Evolutionary conservation across 92 coral and sea anemone genomes (phyloP), one percentile per base, ranked within the genome.

Genomic region (Pocillopora grandis): DNA sequence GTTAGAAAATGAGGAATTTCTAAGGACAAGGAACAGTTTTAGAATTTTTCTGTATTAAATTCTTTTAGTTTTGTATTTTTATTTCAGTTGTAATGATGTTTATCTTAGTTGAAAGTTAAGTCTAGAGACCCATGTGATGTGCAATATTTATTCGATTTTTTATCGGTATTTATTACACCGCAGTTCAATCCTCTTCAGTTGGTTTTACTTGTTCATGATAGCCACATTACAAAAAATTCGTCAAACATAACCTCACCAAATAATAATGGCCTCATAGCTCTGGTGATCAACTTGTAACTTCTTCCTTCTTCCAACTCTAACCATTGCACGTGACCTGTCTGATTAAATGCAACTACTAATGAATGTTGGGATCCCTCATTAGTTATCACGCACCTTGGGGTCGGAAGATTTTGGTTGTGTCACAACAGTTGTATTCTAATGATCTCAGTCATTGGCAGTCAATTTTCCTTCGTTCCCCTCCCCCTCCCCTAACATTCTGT

Each of bases 191-290:
- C 52, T 42, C 2, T 42, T 7, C 52, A 42, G 52, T 42, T 42
- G 8, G 52, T 42, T 42, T 42, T 42, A 42, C 52, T 42, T 7
- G 52, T 42, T 42, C 52, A 42, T 42, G 52, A 42, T 42, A 42
- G 52, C 8, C 52, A 42, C 5, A 42, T 42, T 7, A 2, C 8
- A 3, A 3, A 42, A 42, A n/a, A 7, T 9, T 9, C 20, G 1
- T 15, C 48, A 15, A 17, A 62, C 10, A 60, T n/a, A 19, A 65
- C 52, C 80, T 83, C 65, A 96, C 99, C 99, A 76, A 96, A 96
- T 37, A 94, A 42, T 19, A 93, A 92, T 33, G 99, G 99, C 65
- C 87, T 92, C 87, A 92, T 81, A 11, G 98, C 94, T 60, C 95
- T 93, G 52, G 99, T 96, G 76, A 89, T 94, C 64, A 94, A 76